phyloP scores from a whole-genome alignment of 2,113 vertebrate species.

The Phylloscopus trochilus region DNA sequence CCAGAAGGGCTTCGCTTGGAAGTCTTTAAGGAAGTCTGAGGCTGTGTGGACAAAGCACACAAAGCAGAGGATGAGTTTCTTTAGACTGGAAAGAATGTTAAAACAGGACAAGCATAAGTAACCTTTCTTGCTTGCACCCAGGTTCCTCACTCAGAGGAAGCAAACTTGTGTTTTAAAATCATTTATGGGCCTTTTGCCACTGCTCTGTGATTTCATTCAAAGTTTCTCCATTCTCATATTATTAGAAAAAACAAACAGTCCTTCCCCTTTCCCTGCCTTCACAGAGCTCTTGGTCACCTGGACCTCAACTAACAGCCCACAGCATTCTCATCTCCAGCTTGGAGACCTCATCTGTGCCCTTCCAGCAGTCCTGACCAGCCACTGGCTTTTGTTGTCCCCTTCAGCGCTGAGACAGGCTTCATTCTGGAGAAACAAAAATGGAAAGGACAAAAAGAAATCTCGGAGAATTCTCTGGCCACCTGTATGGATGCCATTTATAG shows the following conservation, averaged over 20 bases:
- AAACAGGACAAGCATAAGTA: neutral
- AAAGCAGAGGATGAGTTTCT: neutral
- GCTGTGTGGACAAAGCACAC: neutral
- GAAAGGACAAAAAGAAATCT: neutral
- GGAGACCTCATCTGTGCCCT: neutral
- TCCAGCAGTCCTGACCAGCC: neutral
- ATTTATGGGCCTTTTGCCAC: neutral
- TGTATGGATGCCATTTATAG: neutral
- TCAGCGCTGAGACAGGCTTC: neutral
- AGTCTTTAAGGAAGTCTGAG: neutral
- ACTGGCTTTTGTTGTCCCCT: neutral
- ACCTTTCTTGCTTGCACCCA: neutral
- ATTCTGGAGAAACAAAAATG: neutral
- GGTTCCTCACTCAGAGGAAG: neutral
- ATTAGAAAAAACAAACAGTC: neutral
- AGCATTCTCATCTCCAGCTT: fast-evolving
- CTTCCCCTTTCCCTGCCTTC: neutral
- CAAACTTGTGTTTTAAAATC: neutral
- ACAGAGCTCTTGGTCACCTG: neutral
- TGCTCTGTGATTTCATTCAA: neutral
- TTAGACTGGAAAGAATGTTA: neutral
- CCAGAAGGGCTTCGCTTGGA: neutral
- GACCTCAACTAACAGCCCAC: neutral
- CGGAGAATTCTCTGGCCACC: neutral
- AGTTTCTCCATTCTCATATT: neutral